Base-by-base conservation (phyloP, 2,888 invertebrate species). In the Dolomedes plantarius region DNA sequence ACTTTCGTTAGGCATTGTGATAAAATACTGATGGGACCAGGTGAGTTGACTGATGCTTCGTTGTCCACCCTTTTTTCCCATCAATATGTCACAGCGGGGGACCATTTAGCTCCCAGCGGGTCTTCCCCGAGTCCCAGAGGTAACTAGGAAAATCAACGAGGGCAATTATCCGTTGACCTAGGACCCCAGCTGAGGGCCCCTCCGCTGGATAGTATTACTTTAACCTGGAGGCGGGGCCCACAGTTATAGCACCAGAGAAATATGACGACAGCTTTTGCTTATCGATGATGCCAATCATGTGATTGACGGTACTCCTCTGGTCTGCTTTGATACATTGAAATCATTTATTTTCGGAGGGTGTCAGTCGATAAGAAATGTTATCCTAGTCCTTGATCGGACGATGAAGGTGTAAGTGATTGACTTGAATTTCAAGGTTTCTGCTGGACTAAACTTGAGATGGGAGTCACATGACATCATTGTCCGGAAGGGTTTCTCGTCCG, bases 241-340 rank as follows among this genome's bases (percentile, higher is more conserved):
- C n/a, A 29, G 31, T 67, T 29, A 31, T 23, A 23, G 23, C 6
- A 68, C 39, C 32, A 27, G 69, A 50, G 68, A 41, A 73, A 72
- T 72, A 72, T 64, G 71, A 65, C 46, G 64, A 69, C 41, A 36
- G 50, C n/a, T 28, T 74, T 68, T 62, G 36, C 79, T 81, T 81
- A 74, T 81, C 81, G 81, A 81, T 68, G 28, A 56, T 73, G 79
- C 67, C 79, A 80, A 80, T 80, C 81, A 74, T 64, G 23, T 74
- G 56, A 56, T 28, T 77, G 50, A 68, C 50, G 36, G 36, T 13
- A 16, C 65, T 19, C 28, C 36, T 68, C 1, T 36, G 16, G 27
- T 16, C 27, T 62, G 0, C 16, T 27, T 16, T 16, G 7, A 28
- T 19, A 62, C 1, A 27, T 23, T 3, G 1, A 0, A 67, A 19